Percentiles rank a stretch among this genome's conserved stretches.
Evolutionary conservation across 2,888 invertebrate genomes (phyloP).

Genomic region (Acanthosepion esculentum): DNA sequence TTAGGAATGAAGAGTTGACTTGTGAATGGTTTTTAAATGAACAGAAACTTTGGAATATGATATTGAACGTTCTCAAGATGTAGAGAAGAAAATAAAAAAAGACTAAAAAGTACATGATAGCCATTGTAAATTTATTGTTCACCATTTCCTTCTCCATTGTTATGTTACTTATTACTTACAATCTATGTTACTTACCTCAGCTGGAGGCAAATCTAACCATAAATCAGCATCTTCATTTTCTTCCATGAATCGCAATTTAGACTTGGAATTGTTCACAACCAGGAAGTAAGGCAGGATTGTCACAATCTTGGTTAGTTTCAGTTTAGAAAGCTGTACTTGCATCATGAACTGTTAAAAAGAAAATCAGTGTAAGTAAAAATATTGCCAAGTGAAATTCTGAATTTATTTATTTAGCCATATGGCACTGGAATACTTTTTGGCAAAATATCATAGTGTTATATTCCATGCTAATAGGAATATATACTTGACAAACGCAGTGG

Average conservation of each 20-base stretch:
- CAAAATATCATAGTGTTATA: no score
- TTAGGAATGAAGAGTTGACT: background rate
- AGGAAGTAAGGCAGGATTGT: constrained; percentile 87
- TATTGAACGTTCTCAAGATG: background rate
- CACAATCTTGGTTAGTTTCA: constrained; percentile 85
- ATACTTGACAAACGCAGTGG: no score
- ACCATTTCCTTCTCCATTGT: background rate
- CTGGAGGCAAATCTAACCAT: constrained; percentile 85
- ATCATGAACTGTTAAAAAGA: constrained; percentile 79
- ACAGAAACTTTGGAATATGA: no score
- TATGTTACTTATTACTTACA: no score
- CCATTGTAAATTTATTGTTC: background rate
- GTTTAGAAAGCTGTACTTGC: constrained; percentile 82
- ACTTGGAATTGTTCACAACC: constrained; percentile 80
- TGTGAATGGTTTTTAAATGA: background rate
- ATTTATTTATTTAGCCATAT: background rate
- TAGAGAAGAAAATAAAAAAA: background rate
- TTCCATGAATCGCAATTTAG: constrained; percentile 84
- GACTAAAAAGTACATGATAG: background rate
- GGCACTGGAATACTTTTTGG: background rate
- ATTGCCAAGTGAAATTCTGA: background rate
- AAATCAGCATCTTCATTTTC: constrained; percentile 88
- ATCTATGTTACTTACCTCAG: constrained; percentile 77
- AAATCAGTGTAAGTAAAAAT: background rate
- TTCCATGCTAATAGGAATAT: no score